Percentiles rank a stretch among this genome's conserved stretches.
These are phyloP conservation scores for Orestias chungarensis DNA, from an alignment of 2,797 vertebrate genomes.

Conservation along the genomic window DNA sequence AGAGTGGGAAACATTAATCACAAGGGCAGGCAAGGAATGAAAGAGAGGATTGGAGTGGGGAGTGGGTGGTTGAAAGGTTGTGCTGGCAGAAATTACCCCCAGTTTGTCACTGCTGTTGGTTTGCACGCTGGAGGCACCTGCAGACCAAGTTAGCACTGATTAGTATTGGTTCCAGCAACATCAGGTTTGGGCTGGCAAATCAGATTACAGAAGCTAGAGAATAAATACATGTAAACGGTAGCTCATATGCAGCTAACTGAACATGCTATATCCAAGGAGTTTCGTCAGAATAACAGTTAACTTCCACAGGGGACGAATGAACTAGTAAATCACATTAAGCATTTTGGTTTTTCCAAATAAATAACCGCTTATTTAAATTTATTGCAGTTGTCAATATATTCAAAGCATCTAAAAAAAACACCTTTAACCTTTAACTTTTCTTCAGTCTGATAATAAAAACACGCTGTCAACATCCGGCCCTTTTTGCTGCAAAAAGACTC, in stretches of 20 bases:
- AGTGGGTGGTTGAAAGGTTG: constrained; percentile 66
- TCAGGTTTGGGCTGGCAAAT: constrained; percentile 57
- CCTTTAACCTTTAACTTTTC: constrained; percentile 14
- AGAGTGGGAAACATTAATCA: constrained; percentile 69
- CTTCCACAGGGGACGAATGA: not conserved
- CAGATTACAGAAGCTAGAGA: constrained; percentile 51
- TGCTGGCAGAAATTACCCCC: constrained; percentile 62
- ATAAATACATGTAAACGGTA: constrained; percentile 59
- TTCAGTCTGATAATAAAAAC: constrained; percentile 6
- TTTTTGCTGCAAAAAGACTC: not conserved
- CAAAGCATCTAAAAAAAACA: constrained; percentile 13
- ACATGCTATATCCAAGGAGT: constrained; percentile 31
- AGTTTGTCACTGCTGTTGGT: constrained; percentile 56
- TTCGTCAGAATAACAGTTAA: not conserved
- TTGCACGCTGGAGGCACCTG: constrained; percentile 52
- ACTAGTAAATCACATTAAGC: not conserved
- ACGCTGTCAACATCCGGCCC: constrained; percentile 5
- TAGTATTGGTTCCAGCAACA: constrained; percentile 59
- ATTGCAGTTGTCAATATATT: constrained; percentile 7
- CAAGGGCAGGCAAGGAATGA: constrained; percentile 54
- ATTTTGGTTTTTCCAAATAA: constrained; percentile 8
- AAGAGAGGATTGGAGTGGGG: constrained; percentile 49
- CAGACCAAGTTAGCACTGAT: constrained; percentile 37
- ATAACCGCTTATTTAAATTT: constrained; percentile 3
- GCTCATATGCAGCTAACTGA: constrained; percentile 48